Base-by-base conservation (phyloP, 2,113 vertebrate species). In the Amazona guildingii region DNA sequence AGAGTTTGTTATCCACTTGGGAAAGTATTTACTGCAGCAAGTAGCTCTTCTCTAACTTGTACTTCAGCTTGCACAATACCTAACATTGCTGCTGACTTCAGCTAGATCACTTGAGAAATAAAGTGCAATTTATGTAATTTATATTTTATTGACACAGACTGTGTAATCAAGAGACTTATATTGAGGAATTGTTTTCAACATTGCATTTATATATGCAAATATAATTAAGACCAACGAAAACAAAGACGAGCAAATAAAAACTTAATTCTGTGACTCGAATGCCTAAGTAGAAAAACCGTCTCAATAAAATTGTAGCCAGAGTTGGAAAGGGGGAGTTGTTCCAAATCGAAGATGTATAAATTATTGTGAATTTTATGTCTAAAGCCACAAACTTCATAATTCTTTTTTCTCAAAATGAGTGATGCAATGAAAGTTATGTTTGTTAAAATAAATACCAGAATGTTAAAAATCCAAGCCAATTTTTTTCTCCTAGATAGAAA, bases 271-370 rank as follows among this genome's bases (percentile, higher is more conserved):
- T 54, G 48, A 29, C 27, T 52, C 11, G 37, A 83, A 84, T 81
- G 20, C 41, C 25, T 59, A 95, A 88, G 74, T 19, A 44, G 28
- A 37, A n/a, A 69, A 86, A 61, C 9, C 13, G 72, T 68, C 27
- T 29, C 46, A 5, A 31, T 59, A 78, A 84, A 86, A 88, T 27
- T 87, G 28, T 9, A 80, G 62, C 67, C 0, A 48, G 33, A 75
- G 5, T 43, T 76, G 17, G 11, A 39, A 27, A 14, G 4, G 1
- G 6, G 9, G 1, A 0, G 3, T 33, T 69, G 13, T 52, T 79
- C 11, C 29, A 83, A 72, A 84, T 64, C 37, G 59, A 62, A 82
- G 2, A 10, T 20, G 3, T 29, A 31, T 14, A 21, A 48, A 29
- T 49, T 61, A 68, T 33, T 52, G 8, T 57, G 6, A 1, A 0